Conservation (phyloP, 2,888 invertebrate genomes). For the Pyrrhosoma nymphula region DNA sequence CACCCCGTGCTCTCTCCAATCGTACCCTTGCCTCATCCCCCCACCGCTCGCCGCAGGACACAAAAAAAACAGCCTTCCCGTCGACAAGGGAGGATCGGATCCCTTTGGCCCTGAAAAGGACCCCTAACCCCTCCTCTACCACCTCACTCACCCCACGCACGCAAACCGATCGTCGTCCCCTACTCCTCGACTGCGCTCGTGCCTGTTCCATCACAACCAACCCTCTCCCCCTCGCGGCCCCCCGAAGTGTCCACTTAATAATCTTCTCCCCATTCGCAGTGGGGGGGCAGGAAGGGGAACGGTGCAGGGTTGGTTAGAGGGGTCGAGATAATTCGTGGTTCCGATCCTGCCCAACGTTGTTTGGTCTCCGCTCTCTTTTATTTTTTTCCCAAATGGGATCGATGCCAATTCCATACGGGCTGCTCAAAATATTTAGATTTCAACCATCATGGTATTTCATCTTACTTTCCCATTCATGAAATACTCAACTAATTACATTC, state of each 20-base stretch:
- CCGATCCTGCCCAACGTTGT: background rate
- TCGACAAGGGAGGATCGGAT: background rate
- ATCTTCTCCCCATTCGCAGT: slow-evolving; percentile 15
- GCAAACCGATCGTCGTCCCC: background rate
- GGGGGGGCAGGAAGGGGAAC: background rate
- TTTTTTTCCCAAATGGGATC: background rate
- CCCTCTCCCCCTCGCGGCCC: background rate
- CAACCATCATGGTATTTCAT: background rate
- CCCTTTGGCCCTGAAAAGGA: background rate
- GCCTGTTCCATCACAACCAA: background rate
- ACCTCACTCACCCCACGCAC: background rate
- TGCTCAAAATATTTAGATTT: background rate
- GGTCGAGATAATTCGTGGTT: slow-evolving; percentile 11
- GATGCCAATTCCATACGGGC: background rate
- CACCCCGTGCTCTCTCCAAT: background rate
- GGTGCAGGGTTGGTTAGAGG: background rate
- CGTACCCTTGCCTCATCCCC: background rate
- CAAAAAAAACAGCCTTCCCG: background rate
- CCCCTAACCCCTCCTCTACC: background rate
- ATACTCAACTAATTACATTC: too few relatives aligned
- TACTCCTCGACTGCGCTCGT: background rate
- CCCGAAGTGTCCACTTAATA: slow-evolving; percentile 39
- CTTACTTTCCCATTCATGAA: too few relatives aligned
- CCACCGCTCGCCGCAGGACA: background rate
- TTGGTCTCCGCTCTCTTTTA: background rate